phyloP scores from a whole-genome alignment of 1,140 invertebrate genomes.

The Gerris buenoi region DNA sequence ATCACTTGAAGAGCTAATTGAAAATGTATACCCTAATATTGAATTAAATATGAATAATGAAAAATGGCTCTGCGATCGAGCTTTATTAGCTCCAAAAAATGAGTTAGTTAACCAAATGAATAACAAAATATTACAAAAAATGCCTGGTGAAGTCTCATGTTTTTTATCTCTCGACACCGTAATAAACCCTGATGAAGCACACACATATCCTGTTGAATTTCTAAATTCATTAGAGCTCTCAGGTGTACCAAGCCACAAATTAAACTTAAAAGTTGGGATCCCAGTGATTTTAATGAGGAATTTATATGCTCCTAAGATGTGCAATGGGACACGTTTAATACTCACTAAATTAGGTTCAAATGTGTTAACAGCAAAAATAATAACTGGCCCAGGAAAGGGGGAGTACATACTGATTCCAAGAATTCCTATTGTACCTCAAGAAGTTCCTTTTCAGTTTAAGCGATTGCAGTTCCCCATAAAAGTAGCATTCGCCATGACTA shows the following conservation, averaged over 20 bases:
- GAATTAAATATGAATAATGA: constrained; percentile 1
- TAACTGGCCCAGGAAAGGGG: constrained; percentile 8
- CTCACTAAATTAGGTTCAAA: constrained; percentile 28
- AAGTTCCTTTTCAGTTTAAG: constrained; percentile 16
- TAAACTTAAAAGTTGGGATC: constrained; percentile 28
- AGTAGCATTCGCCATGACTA: constrained; percentile 33
- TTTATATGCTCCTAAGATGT: constrained; percentile 28
- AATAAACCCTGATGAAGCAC: constrained; percentile 12
- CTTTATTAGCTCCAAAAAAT: constrained; percentile 22
- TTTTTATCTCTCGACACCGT: constrained; percentile 26
- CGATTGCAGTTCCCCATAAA: constrained; percentile 26
- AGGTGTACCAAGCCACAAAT: constrained; percentile 26
- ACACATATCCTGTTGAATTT: background rate
- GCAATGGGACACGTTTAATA: constrained; percentile 31
- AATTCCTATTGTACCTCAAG: constrained; percentile 14
- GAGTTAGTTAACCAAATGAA: constrained; percentile 9
- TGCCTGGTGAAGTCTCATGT: background rate
- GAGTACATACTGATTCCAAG: constrained; percentile 14
- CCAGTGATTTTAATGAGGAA: constrained; percentile 31
- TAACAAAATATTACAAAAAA: background rate
- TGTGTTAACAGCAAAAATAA: constrained; percentile 22
- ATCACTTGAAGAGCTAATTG: background rate
- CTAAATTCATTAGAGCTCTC: constrained; percentile 27
- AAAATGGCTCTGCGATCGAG: constrained; percentile 20
- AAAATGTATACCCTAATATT: constrained; percentile 3